Conservation (phyloP, 2,888 invertebrate genomes). For the Tigriopus californicus region DNA sequence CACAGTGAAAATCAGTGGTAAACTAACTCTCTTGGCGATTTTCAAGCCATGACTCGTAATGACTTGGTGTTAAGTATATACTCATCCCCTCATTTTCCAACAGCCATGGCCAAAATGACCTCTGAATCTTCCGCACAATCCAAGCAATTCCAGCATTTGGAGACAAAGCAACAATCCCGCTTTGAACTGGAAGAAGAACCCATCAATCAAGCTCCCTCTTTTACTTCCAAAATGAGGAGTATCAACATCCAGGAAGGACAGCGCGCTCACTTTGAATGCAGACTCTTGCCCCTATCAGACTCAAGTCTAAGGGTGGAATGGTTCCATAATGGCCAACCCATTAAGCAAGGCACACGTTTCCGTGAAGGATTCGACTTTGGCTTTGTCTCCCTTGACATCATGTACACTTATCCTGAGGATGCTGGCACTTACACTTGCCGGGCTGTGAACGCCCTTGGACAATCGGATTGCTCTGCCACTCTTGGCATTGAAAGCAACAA, state of each 20-base stretch:
- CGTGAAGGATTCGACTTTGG: constrained; percentile 93
- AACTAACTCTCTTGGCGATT: too few species aligned
- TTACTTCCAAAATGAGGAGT: constrained; percentile 76
- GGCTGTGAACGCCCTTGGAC: constrained; percentile 74
- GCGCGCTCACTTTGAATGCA: constrained; percentile 80
- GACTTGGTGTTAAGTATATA: too few species aligned
- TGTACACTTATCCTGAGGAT: constrained; percentile 88
- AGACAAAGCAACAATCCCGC: constrained; percentile 41
- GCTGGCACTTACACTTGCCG: constrained; percentile 86
- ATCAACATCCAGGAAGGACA: constrained; percentile 84
- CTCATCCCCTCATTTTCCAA: too few species aligned
- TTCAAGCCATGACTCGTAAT: background rate
- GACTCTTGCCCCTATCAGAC: constrained; percentile 82
- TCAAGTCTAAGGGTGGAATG: constrained; percentile 83
- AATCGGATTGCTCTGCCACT: constrained; percentile 76
- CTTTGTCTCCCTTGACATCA: constrained; percentile 86
- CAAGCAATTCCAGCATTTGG: constrained; percentile 70
- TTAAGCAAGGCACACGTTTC: constrained; percentile 84
- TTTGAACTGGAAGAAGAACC: constrained; percentile 56
- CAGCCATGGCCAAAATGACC: constrained; percentile 48
- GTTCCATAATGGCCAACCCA: constrained; percentile 75
- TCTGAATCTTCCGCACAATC: constrained; percentile 71
- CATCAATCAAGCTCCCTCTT: constrained; percentile 76
- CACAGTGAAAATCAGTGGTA: constrained; percentile 55
- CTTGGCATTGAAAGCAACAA: constrained; percentile 60